Conservation (phyloP, 2,797 vertebrate species). For the Stomatorhinus walkeri region DNA sequence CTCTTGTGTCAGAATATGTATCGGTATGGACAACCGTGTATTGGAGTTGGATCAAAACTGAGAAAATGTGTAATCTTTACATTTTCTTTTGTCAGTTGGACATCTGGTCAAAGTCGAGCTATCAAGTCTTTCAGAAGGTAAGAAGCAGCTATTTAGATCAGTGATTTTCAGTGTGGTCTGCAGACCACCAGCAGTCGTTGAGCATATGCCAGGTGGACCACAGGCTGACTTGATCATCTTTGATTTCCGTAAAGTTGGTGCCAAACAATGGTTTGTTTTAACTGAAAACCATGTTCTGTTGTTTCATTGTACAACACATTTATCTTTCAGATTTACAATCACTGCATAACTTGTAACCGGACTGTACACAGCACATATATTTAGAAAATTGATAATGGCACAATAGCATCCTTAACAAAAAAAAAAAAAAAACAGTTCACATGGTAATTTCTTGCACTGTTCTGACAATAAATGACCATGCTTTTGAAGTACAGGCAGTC, state of each 20-base stretch:
- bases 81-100: constrained; percentile 62
- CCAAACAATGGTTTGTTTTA: neutral
- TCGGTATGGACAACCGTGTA: neutral
- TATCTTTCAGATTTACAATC: neutral
- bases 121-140: constrained; percentile 93
- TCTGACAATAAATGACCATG: neutral
- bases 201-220: neutral
- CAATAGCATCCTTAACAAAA: neutral
- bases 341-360: neutral
- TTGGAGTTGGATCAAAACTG: neutral
- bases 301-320: neutral
- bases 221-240: neutral
- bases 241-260: neutral
- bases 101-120: constrained; percentile 91
- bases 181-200: neutral
- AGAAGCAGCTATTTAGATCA: constrained; percentile 28
- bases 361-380: neutral
- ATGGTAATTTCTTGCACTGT: neutral
- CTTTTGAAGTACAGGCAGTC: neutral
- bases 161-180: neutral
- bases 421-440: neutral
- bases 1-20: neutral
- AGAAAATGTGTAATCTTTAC: neutral
- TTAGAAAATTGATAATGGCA: neutral
- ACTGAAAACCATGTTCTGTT: neutral